These are phyloP conservation scores for Epinotia ramella DNA, from an alignment of 2,888 invertebrate species.

Conservation along the genomic window DNA sequence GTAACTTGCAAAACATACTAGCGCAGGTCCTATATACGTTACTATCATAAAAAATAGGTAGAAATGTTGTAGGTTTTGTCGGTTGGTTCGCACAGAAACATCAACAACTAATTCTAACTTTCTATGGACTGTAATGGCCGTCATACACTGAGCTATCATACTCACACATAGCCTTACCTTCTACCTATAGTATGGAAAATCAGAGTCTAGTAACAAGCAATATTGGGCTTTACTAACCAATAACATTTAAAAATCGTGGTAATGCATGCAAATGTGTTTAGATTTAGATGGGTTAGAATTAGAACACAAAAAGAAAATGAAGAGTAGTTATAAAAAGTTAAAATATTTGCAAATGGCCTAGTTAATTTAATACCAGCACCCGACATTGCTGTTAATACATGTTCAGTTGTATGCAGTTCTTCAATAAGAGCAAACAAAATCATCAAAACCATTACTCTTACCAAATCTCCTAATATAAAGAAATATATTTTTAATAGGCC, in stretches of 20 bases:
- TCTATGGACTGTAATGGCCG: not conserved
- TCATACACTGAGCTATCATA: not conserved
- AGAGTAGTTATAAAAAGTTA: slow-evolving; percentile 32
- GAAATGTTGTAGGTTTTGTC: too few species aligned
- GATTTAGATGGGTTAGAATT: slow-evolving; percentile 30
- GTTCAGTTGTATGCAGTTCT: slow-evolving; percentile 33
- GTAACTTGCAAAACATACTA: too few species aligned
- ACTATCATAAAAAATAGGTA: too few species aligned
- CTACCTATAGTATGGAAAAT: too few species aligned
- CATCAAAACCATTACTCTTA: slow-evolving; percentile 7
- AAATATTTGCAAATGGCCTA: slow-evolving; percentile 72
- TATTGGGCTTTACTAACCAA: slow-evolving; percentile 7
- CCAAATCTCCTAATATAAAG: slow-evolving; percentile 28
- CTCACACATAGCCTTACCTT: not conserved
- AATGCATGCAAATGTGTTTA: slow-evolving; percentile 35
- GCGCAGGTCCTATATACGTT: too few species aligned
- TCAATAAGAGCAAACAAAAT: slow-evolving; percentile 32
- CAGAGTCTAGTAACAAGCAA: too few species aligned
- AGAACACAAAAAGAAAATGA: slow-evolving; percentile 25
- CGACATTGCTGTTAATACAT: slow-evolving; percentile 72
- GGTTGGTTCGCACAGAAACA: too few species aligned
- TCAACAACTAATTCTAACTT: not conserved
- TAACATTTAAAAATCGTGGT: slow-evolving; percentile 29
- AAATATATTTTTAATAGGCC: too few species aligned
- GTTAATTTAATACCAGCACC: slow-evolving; percentile 78